Base-by-base conservation (phyloP, 2,113 vertebrate genomes). In the Leptobrachium leishanense region DNA sequence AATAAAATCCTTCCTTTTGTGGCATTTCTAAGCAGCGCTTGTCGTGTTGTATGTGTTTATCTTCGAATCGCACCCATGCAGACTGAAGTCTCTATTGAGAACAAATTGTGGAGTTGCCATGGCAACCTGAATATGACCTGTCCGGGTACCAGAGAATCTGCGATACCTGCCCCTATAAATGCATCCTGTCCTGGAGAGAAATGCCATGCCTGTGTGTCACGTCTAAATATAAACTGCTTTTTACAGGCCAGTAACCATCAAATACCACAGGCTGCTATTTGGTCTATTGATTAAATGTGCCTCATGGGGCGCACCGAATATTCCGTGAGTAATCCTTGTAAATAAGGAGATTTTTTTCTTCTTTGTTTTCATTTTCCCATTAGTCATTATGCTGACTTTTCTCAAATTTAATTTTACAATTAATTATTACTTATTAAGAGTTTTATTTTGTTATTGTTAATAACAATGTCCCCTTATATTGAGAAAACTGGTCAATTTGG, bases 91-190 rank as follows among this genome's bases (percentile, higher is more conserved):
- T 77, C 4, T 70, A 69, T 79, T 72, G 53, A 43, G 76, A 65
- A 72, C 3, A 54, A 55, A 72, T 78, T 63, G 40, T 54, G 12
- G 4, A 43, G 68, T 44, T 79, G 68, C 44, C 41, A 72, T 68
- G 67, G 68, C 43, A 78, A 78, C 76, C 69, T 65, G 59, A 72
- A 79, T 44, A 66, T 79, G 76, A 79, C 76, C 76, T 50, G 76
- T 79, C 59, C 57, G 15, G 8, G 31, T 41, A 59, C 53, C 53
- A 42, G 13, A 67, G 67, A 44, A 66, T 44, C 67, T 62, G 54
- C 55, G 42, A 79, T 79, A 79, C 57, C 62, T 72, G 44, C 63
- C 46, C 59, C 68, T 41, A 67, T 40, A 67, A 42, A 67, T 67
- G 10, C n/a, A 64, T 41, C 67, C 62, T 71, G 76, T 77, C 68